Conservation (phyloP, 1,140 invertebrate species). For the Thaumetopoea pityocampa region DNA sequence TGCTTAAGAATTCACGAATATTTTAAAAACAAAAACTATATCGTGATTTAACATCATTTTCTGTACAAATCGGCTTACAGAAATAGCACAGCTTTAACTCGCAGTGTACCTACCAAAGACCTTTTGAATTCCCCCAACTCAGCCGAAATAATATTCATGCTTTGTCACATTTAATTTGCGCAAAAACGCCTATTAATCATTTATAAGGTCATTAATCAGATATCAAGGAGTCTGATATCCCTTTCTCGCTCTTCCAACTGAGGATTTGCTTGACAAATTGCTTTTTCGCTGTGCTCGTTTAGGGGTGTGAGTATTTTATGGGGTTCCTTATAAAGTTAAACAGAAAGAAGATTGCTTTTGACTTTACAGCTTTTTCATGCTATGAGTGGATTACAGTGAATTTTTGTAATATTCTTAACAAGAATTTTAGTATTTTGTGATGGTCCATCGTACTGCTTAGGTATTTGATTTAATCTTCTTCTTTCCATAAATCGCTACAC, state of each 20-base stretch:
- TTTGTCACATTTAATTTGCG: slow-evolving; percentile 36
- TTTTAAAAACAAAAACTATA: too few relatives aligned
- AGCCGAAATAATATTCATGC: slow-evolving; percentile 2
- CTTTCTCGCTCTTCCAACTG: slow-evolving; percentile 16
- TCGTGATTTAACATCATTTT: too few relatives aligned
- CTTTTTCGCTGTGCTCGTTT: slow-evolving; percentile 59
- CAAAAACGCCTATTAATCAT: slow-evolving; percentile 48
- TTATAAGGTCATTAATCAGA: slow-evolving; percentile 53
- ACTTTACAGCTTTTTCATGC: not conserved
- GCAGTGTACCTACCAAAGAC: slow-evolving; percentile 5
- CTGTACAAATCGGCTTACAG: too few relatives aligned
- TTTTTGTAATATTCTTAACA: too few relatives aligned
- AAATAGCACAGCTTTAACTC: slow-evolving; percentile 1
- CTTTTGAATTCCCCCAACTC: slow-evolving; percentile 11
- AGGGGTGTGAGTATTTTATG: too few relatives aligned
- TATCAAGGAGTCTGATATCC: slow-evolving; percentile 40
- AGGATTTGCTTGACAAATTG: slow-evolving; percentile 69
- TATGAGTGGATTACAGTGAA: not conserved
- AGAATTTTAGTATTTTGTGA: too few relatives aligned
- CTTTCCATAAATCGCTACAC: too few relatives aligned
- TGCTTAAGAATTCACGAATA: too few relatives aligned
- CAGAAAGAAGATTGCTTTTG: slow-evolving; percentile 5
- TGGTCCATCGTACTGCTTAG: too few relatives aligned
- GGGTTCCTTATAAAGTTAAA: slow-evolving; percentile 9
- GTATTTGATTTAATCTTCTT: too few relatives aligned